Evolutionary conservation across 2,888 invertebrate species (phyloP), one percentile per base, ranked within the genome.

Genomic region (Pycnomerus fuliginosus): DNA sequence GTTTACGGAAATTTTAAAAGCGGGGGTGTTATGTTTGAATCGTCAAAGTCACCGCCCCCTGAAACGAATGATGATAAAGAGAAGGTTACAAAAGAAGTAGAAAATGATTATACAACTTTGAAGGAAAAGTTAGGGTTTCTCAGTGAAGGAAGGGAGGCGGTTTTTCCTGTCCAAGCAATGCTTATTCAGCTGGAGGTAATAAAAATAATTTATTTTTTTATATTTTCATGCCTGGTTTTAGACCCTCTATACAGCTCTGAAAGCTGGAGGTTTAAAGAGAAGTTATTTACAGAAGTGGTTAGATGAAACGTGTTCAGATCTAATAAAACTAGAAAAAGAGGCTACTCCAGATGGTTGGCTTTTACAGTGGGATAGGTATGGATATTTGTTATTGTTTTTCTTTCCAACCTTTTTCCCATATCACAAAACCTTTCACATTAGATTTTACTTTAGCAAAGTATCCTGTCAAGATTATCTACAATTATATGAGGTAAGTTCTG

Each of bases 321-420:
- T 85, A 53, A 73, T 74, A 53, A 77, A 79, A 54, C 75, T 83
- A 58, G 85, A 85, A 70, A 75, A 77, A 65, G 79, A 79, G 48
- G 82, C 82, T 8, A 79, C 82, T 23, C 84, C 85, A 16, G 71
- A 75, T 25, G 83, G 83, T 60, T 85, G 84, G 84, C 76, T 76
- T 59, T 81, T 84, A 68, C 78, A 80, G 64, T 85, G 85, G 85
- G 83, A 84, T 80, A 85, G 84, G 85, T 85, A 84, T 73, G 76
- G 71, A 10, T 25, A 5, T n/a, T 2, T 13, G 28, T 8, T 22
- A 16, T 39, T 24, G 27, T 43, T 15, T 16, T 27, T 16, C 5
- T 24, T 24, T 24, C 20, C 15, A 12, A 24, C 31, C 11, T 35
- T 16, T 35, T 30, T 34, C 22, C 15, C 22, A 20, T 8, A 4